These are phyloP conservation scores for Melolontha melolontha DNA, from an alignment of 2,888 invertebrate species.

Conservation along the genomic window DNA sequence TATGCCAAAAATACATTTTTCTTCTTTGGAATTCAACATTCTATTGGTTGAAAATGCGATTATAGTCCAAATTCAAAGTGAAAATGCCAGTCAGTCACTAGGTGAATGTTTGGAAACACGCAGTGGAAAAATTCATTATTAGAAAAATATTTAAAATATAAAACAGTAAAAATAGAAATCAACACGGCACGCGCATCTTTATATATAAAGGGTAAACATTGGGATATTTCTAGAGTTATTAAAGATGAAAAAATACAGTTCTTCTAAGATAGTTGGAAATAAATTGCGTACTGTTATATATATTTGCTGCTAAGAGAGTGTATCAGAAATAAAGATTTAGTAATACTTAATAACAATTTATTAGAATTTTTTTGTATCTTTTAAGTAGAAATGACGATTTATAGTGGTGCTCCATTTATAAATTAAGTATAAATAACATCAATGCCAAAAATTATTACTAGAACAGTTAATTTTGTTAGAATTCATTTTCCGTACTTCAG, in stretches of 20 bases:
- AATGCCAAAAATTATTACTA: too few relatives aligned
- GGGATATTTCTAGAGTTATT: slow-evolving; percentile 35
- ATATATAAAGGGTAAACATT: slow-evolving; percentile 39
- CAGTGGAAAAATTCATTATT: slow-evolving; percentile 27
- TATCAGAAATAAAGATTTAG: too few relatives aligned
- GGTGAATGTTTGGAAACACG: slow-evolving; percentile 3
- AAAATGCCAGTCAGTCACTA: neutral
- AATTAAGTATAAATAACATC: too few relatives aligned
- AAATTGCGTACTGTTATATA: slow-evolving; percentile 3
- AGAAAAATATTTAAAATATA: slow-evolving; percentile 42
- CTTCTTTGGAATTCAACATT: neutral
- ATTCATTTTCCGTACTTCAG: too few relatives aligned
- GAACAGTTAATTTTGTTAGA: too few relatives aligned
- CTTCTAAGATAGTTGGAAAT: neutral
- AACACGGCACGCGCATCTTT: slow-evolving; percentile 35
- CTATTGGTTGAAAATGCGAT: neutral
- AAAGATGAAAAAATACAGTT: slow-evolving; percentile 24
- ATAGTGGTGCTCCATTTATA: too few relatives aligned
- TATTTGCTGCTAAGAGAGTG: neutral
- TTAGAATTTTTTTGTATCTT: too few relatives aligned
- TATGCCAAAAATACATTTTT: slow-evolving; percentile 1
- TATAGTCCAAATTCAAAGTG: too few relatives aligned
- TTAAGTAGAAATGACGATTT: too few relatives aligned
- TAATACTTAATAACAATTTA: too few relatives aligned
- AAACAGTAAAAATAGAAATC: slow-evolving; percentile 43